phyloP scores from a whole-genome alignment of 2,113 vertebrate genomes.

The Tautogolabrus adspersus region DNA sequence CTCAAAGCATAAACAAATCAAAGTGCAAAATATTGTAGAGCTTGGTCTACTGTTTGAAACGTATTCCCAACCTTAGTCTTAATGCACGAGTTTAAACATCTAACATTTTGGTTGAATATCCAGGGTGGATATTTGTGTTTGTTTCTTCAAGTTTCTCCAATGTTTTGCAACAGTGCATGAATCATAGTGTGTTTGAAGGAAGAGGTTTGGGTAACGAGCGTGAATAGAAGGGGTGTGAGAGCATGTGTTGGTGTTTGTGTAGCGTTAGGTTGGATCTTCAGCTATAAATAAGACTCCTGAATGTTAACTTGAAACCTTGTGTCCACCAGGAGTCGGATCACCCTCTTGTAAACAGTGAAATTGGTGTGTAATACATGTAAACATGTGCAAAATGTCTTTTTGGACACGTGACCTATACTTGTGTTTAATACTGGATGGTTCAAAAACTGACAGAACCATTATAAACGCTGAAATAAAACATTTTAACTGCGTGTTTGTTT shows the following conservation, averaged over 20 bases:
- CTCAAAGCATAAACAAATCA: background rate
- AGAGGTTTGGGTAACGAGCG: conserved; percentile 33
- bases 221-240: conserved; percentile 28
- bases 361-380: background rate
- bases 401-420: background rate
- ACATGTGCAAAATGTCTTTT: background rate
- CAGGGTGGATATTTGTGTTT: background rate
- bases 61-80: background rate
- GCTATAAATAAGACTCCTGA: conserved; percentile 71
- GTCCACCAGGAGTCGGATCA: conserved; percentile 19
- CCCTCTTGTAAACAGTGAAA: conserved; percentile 50
- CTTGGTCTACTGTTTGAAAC: background rate
- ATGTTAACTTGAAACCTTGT: conserved; percentile 63
- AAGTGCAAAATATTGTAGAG: background rate
- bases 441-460: background rate
- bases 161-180: conserved; percentile 34
- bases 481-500: background rate
- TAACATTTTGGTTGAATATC: background rate
- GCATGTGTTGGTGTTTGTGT: conserved; percentile 25
- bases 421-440: background rate
- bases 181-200: conserved; percentile 5
- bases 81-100: background rate
- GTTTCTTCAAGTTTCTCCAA: background rate
- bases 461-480: conserved; percentile 6
- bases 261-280: conserved; percentile 35